Percentiles rank a stretch among this genome's conserved stretches.
Conservation (phyloP, 2,888 invertebrate genomes). For the Magallana nippona region DNA sequence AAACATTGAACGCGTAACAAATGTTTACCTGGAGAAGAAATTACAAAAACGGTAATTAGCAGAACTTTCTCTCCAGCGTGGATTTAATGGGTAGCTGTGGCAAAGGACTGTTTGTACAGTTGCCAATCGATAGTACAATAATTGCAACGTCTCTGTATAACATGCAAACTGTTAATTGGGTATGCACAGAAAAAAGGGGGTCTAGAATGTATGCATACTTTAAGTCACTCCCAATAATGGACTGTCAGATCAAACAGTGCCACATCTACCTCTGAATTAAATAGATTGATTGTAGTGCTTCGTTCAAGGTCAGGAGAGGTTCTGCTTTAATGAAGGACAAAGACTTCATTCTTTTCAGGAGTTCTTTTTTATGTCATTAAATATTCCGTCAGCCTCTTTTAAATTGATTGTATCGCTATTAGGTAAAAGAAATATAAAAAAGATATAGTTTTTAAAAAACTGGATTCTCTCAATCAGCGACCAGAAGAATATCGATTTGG, state of each 20-base stretch:
- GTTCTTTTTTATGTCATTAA: slow-evolving; percentile 20
- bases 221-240: neutral
- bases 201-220: neutral
- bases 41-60: too few relatives aligned
- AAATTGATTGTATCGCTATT: slow-evolving; percentile 27
- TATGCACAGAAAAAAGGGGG: neutral
- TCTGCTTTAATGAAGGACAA: slow-evolving; percentile 5
- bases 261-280: neutral
- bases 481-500: slow-evolving; percentile 9
- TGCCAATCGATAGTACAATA: too few relatives aligned
- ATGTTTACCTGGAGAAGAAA: too few relatives aligned
- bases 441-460: neutral
- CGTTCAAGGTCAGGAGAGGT: neutral
- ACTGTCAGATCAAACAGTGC: neutral
- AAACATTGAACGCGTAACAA: too few relatives aligned
- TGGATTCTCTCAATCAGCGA: neutral
- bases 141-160: too few relatives aligned
- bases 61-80: too few relatives aligned
- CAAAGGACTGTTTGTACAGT: too few relatives aligned
- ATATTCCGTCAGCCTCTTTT: slow-evolving; percentile 4
- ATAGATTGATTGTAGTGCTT: slow-evolving; percentile 8
- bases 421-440: neutral
- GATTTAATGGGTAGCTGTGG: too few relatives aligned
- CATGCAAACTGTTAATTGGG: too few relatives aligned
- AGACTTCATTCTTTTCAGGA: neutral